Conservation (phyloP, 2,888 invertebrate genomes). For the Volucella inflata region DNA sequence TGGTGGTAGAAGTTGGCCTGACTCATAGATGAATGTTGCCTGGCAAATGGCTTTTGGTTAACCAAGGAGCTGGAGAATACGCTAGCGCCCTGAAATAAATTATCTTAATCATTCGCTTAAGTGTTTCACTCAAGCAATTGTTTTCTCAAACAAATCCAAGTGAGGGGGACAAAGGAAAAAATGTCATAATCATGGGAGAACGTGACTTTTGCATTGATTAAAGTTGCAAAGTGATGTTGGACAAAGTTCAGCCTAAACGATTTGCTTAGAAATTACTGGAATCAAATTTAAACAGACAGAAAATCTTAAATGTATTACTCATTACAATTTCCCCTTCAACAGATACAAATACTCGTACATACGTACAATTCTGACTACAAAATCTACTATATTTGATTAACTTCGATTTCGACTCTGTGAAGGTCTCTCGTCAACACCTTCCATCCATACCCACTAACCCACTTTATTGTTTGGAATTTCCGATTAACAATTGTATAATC, state of each 20-base stretch:
- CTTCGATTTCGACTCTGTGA: background rate
- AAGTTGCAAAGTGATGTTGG: constrained; percentile 65
- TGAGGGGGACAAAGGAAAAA: constrained; percentile 2
- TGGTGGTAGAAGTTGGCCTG: background rate
- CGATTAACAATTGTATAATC: constrained; percentile 23
- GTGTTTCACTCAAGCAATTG: constrained; percentile 71
- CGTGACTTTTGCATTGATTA: constrained; percentile 70
- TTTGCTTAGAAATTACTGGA: constrained; percentile 60
- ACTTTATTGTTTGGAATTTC: constrained; percentile 20
- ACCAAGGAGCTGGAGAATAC: background rate
- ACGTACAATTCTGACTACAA: too few species aligned
- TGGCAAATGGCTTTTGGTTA: background rate
- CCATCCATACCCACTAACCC: constrained; percentile 15
- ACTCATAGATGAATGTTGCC: background rate
- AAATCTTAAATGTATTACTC: too few species aligned
- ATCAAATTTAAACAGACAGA: constrained; percentile 6
- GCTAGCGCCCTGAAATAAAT: constrained; percentile 49
- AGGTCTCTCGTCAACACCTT: background rate
- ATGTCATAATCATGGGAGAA: constrained; percentile 62
- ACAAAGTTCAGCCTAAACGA: constrained; percentile 50
- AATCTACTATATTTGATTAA: too few species aligned
- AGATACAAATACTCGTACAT: too few species aligned
- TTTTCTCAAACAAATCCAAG: constrained; percentile 32
- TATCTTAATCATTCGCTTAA: constrained; percentile 74
- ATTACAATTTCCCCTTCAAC: too few species aligned